These are phyloP conservation scores for Labrus mixtus DNA, from an alignment of 2,113 vertebrate species.

Conservation along the genomic window DNA sequence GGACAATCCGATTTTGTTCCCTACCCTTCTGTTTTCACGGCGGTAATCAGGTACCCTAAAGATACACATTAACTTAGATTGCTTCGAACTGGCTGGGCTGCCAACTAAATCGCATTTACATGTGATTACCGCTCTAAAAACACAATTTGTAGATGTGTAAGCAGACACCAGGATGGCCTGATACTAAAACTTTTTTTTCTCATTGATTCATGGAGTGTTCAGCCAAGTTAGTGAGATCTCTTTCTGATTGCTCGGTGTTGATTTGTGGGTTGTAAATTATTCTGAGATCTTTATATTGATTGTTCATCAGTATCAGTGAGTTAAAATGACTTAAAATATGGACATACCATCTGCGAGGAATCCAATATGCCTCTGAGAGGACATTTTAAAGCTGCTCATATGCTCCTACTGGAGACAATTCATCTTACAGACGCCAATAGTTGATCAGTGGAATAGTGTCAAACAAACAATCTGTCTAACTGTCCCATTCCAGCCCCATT, in stretches of 20 bases:
- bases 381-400: constrained; percentile 8
- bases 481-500: background rate
- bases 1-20: constrained; percentile 23
- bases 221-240: background rate
- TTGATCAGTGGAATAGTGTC: background rate
- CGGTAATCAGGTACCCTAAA: constrained; percentile 5
- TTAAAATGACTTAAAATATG: background rate
- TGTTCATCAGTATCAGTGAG: constrained; percentile 4
- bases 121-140: constrained; percentile 20
- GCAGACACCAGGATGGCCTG: background rate
- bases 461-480: background rate
- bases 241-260: background rate
- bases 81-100: background rate
- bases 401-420: background rate
- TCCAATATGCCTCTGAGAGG: background rate
- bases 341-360: constrained; percentile 1
- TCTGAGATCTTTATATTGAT: background rate
- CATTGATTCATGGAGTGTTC: background rate
- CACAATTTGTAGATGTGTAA: background rate
- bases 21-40: constrained; percentile 6
- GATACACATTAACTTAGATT: constrained; percentile 23
- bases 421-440: background rate
- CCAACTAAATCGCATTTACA: constrained; percentile 41
- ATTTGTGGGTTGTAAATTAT: background rate
- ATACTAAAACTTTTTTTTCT: background rate